Evolutionary conservation across 2,113 vertebrate species (phyloP).

Genomic region (Brienomyrus brachyistius): DNA sequence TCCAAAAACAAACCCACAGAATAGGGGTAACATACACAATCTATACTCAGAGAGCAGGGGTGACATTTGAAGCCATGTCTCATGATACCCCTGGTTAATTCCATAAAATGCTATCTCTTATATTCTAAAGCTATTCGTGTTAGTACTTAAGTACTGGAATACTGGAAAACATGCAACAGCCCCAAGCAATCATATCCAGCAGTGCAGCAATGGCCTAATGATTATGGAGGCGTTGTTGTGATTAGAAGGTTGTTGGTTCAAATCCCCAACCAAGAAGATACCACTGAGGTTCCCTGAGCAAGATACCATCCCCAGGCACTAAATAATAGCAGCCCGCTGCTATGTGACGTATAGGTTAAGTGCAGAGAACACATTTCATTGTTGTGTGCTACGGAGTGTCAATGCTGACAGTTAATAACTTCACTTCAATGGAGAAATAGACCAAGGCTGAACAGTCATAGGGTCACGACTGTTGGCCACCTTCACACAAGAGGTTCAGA

Average conservation of each 20-base stretch:
- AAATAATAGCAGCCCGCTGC: not conserved
- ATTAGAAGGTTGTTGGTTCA: not conserved
- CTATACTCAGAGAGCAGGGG: not conserved
- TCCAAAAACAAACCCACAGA: not conserved
- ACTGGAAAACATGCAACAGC: not conserved
- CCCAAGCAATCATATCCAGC: not conserved
- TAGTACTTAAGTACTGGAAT: not conserved
- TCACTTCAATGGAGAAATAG: not conserved
- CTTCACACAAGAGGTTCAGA: not conserved
- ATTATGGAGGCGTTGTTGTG: not conserved
- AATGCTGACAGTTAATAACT: not conserved
- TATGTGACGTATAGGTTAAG: not conserved
- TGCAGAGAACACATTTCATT: not conserved
- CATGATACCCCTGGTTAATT: not conserved
- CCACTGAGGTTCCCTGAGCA: not conserved
- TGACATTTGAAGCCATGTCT: not conserved
- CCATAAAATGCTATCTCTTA: not conserved
- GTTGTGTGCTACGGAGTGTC: not conserved
- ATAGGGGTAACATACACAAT: not conserved
- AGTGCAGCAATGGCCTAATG: not conserved
- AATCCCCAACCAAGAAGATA: not conserved
- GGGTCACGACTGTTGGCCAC: not conserved
- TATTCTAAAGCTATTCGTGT: not conserved
- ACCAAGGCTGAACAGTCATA: not conserved
- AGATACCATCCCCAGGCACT: not conserved